Conservation (phyloP, 2,113 vertebrate genomes). For the Melanerpes aurifrons region DNA sequence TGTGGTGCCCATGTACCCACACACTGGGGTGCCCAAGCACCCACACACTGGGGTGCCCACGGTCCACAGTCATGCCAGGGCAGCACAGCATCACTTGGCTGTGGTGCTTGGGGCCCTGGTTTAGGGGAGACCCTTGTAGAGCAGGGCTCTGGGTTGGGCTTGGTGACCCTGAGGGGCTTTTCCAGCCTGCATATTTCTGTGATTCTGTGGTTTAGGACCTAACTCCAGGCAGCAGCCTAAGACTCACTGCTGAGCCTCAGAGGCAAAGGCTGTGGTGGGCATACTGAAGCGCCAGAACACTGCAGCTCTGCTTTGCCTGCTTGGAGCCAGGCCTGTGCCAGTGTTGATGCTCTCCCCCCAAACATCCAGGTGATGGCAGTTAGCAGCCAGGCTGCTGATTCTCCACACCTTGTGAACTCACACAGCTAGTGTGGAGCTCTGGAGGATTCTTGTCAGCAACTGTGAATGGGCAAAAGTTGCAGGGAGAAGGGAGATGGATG, state of each 20-base stretch:
- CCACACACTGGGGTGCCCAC: background rate
- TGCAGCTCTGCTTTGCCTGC: background rate
- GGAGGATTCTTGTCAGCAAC: conserved; percentile 17
- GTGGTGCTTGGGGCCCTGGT: too few species aligned
- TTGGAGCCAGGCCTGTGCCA: background rate
- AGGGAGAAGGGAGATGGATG: conserved; percentile 48
- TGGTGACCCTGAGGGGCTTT: too few species aligned
- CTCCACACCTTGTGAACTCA: background rate
- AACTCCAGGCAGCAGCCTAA: background rate
- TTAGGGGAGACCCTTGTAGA: too few species aligned
- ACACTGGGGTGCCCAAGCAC: background rate
- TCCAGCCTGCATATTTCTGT: too few species aligned
- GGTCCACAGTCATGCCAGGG: background rate
- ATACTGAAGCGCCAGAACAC: background rate
- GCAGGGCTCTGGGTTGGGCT: too few species aligned
- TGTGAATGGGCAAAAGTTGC: background rate
- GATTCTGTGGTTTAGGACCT: background rate
- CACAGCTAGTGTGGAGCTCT: background rate
- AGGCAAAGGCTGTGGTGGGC: background rate
- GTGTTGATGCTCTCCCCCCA: background rate
- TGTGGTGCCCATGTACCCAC: too few species aligned
- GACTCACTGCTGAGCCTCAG: background rate
- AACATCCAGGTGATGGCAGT: background rate
- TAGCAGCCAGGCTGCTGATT: background rate
- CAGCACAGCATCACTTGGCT: background rate